Evolutionary conservation across 2,888 invertebrate species (phyloP), one percentile per base, ranked within the genome.

Genomic region (Aphidoletes aphidimyza): DNA sequence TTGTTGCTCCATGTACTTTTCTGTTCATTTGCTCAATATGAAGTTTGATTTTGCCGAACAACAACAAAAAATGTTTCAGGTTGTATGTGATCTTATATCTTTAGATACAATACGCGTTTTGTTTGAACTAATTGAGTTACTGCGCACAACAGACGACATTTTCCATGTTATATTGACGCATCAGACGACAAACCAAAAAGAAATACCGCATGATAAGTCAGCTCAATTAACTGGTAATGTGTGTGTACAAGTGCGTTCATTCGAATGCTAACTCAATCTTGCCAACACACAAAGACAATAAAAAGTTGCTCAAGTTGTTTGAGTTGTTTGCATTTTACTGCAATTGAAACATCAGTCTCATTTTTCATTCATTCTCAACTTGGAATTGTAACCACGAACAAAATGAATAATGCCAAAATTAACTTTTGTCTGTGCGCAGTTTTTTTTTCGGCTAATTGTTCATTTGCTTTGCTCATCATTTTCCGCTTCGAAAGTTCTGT

Each of bases 401-500:
- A 47, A 47, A 47, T 47, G 8, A 19, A 17, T 47, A 54, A 26
- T 54, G 54, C 54, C 54, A 69, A 69, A 69, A 69, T 69, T 30
- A 54, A 69, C 69, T 69, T 69, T 69, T 69, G 30, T 54, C 54
- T n/a, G 22, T 22, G 14, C 2, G n/a, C n/a, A n/a, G n/a, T n/a
- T n/a, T n/a, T n/a, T n/a, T n/a, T n/a, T 30, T 69, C 14, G 69
- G 22, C 34, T 69, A 69, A 69, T 69, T 69, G 30, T 69, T 69
- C 69, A 69, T 26, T 69, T 69, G 69, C 34, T 30, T 30, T 69
- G 69, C 69, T 14, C 69, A 69, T 69, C 69, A 69, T 30, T 69
- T 69, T 69, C 69, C 69, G 69, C 69, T 30, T 69, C n/a, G 69
- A 69, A 26, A 54, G 30, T 69, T n/a, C 69, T 69, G 34, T 69